Evolutionary conservation across 2,888 invertebrate species (phyloP).

Genomic region (Coenonympha arcania): DNA sequence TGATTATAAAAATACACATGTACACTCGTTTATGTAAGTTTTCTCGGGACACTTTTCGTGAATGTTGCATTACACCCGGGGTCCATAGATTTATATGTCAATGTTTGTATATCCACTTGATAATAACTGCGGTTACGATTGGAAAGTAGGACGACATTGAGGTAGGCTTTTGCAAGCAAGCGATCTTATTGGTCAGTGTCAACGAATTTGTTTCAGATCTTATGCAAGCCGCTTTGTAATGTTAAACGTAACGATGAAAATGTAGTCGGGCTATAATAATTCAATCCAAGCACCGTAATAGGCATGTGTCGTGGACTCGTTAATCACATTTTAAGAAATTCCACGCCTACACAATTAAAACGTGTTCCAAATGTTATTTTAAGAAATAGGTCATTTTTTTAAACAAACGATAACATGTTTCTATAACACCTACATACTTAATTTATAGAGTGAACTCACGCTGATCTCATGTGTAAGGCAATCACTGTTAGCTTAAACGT

Average conservation of each 20-base stretch:
- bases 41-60: too few relatives aligned
- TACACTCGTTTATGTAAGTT: too few relatives aligned
- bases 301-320: background rate
- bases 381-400: background rate
- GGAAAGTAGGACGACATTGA: slow-evolving; percentile 73
- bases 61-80: too few relatives aligned
- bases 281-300: slow-evolving; percentile 13
- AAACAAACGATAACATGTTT: background rate
- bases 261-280: slow-evolving; percentile 6
- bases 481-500: too few relatives aligned
- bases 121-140: slow-evolving; percentile 51
- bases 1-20: too few relatives aligned
- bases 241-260: slow-evolving; percentile 21
- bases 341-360: background rate
- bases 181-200: slow-evolving; percentile 63
- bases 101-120: too few relatives aligned
- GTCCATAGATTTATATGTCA: too few relatives aligned
- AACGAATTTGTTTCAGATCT: slow-evolving; percentile 61
- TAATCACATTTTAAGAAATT: background rate
- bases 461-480: too few relatives aligned
- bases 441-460: too few relatives aligned
- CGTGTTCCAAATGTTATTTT: background rate
- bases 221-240: slow-evolving; percentile 25
- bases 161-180: slow-evolving; percentile 64
- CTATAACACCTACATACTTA: too few relatives aligned